These are phyloP conservation scores for Capitulum mitella DNA, from an alignment of 2,888 invertebrate species.

Conservation along the genomic window DNA sequence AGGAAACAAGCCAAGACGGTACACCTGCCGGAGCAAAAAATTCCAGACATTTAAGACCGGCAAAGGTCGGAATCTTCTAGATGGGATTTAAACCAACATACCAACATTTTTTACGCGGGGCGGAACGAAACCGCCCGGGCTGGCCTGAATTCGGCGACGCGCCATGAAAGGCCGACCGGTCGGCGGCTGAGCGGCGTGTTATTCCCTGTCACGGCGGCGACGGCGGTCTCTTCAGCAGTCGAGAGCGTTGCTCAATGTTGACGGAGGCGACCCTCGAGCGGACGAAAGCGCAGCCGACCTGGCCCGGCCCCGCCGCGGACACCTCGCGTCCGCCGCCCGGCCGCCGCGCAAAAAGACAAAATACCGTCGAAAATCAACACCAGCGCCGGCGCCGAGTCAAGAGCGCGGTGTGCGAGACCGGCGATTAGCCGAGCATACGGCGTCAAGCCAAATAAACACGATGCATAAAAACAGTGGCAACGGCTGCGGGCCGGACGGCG, in stretches of 20 bases:
- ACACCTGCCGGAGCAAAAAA: background rate
- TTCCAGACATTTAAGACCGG: background rate
- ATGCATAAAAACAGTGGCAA: background rate
- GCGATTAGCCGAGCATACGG: background rate
- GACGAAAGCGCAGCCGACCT: background rate
- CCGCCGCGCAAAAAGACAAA: background rate
- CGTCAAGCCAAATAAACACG: background rate
- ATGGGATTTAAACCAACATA: background rate
- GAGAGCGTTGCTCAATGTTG: constrained; percentile 7
- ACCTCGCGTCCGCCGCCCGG: background rate
- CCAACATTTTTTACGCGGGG: background rate
- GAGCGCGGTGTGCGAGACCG: background rate
- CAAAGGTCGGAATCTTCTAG: background rate
- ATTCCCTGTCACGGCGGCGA: background rate
- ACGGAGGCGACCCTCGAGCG: background rate
- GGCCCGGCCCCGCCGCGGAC: background rate
- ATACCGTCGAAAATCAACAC: constrained; percentile 16
- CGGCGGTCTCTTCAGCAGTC: background rate
- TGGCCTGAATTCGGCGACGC: background rate
- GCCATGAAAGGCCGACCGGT: background rate
- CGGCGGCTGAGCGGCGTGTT: background rate
- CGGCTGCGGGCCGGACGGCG: too few species aligned
- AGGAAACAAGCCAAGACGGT: background rate
- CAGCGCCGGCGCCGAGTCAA: background rate
- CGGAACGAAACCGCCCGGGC: background rate